Evolutionary conservation across 2,888 invertebrate species (phyloP), one percentile per base, ranked within the genome.

Genomic region (Horisme vitalbata): DNA sequence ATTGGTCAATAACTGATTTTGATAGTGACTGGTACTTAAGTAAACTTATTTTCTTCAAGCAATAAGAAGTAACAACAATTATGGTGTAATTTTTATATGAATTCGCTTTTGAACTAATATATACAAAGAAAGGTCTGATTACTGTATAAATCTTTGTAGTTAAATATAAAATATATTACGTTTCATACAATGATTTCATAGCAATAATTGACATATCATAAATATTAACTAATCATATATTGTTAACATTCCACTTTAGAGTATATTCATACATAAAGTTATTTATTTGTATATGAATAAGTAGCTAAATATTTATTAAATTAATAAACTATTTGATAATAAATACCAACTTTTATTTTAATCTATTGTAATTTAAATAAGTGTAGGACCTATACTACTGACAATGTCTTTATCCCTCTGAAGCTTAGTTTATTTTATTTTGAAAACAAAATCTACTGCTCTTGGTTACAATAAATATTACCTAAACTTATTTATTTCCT

Each of bases 281-380:
- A 63, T 61, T 47, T 63, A 63, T 55, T 59, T 60, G 57, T 68
- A 62, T 64, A 61, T 68, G 63, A 59, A 68, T 65, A 69, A 68
- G 61, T 65, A 67, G 59, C 47, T 70, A 68, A 69, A 64, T 75
- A 71, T 71, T 68, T 76, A 75, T 75, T 72, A 71, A 56, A 61
- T 67, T 63, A 68, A 68, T 59, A 65, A 64, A 48, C 24, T 12
- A 39, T 57, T 61, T 61, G 41, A 12, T 12, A 18, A 43, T 30
- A 46, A 8, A n/a, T 14, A 8, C n/a, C n/a, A 4, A 21, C 1
- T 34, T 23, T 34, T 12, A 33, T 31, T 31, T 31, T 7, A 8
- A 11, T n/a, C n/a, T n/a, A n/a, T n/a, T n/a, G n/a, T n/a, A n/a
- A n/a, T n/a, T n/a, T n/a, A n/a, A n/a, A n/a, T n/a, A n/a, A n/a